Conservation (phyloP, 2,888 invertebrate genomes). For the Protophormia terraenovae region DNA sequence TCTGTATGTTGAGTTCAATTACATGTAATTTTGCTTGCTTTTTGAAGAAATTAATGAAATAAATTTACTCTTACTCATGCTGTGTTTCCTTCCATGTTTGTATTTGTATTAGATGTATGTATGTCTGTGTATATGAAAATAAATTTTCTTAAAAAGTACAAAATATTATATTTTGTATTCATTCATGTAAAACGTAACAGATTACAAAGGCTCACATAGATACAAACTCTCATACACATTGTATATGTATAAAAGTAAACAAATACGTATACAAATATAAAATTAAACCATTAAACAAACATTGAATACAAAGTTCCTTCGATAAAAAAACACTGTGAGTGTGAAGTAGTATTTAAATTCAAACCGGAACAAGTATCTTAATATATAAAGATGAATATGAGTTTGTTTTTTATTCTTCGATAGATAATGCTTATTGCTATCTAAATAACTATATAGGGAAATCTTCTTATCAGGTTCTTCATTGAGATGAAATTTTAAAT, state of each 20-base stretch:
- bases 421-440: no score
- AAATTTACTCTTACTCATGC: conserved; percentile 1
- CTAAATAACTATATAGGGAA: no score
- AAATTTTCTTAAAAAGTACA: background rate
- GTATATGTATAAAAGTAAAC: background rate
- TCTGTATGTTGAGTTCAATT: background rate
- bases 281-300: background rate
- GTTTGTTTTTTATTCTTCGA: no score
- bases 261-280: background rate
- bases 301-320: background rate
- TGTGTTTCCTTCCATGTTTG: background rate
- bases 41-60: conserved; percentile 38
- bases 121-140: background rate
- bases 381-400: no score
- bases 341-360: background rate
- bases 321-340: background rate
- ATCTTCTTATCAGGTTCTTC: no score
- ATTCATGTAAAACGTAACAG: conserved; percentile 34
- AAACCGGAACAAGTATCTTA: background rate
- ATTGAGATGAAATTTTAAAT: no score
- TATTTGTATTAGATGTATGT: background rate
- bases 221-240: background rate
- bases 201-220: conserved; percentile 2
- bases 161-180: conserved; percentile 18
- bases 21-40: conserved; percentile 4